Evolutionary conservation across 2,113 vertebrate genomes (phyloP).

Genomic region (Seriola dumerili): DNA sequence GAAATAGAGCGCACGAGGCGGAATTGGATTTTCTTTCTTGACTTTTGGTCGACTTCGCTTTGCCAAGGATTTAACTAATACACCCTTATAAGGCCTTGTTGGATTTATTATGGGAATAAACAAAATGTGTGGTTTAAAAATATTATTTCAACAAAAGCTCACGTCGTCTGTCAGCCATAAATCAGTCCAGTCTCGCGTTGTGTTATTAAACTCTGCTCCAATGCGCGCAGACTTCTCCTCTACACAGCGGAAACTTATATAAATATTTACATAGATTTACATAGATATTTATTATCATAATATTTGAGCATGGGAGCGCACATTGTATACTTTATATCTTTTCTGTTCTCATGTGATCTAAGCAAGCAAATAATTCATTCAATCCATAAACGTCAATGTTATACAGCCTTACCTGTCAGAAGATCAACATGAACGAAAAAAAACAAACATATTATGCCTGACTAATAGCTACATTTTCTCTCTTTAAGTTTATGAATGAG

Average conservation of each 20-base stretch:
- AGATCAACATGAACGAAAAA: conserved; percentile 5
- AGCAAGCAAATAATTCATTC: not conserved
- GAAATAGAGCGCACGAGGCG: not conserved
- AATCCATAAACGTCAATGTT: conserved; percentile 1
- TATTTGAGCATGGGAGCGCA: not conserved
- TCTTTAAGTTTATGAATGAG: not conserved
- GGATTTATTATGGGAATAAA: conserved; percentile 44
- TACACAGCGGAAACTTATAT: conserved; percentile 1
- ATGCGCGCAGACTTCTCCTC: not conserved
- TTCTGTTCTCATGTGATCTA: not conserved
- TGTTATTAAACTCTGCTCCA: conserved; percentile 22
- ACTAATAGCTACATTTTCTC: not conserved
- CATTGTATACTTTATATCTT: not conserved
- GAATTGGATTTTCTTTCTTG: conserved; percentile 4
- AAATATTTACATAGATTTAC: conserved; percentile 34
- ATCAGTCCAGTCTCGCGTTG: conserved; percentile 25
- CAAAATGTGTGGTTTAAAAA: conserved; percentile 44
- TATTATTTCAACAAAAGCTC: conserved; percentile 39
- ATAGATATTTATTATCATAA: conserved; percentile 16
- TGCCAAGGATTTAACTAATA: conserved; percentile 18
- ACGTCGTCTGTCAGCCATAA: conserved; percentile 38
- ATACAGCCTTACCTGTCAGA: conserved; percentile 11
- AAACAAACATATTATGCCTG: not conserved
- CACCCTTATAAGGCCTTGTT: not conserved
- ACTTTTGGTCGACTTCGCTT: conserved; percentile 7